Evolutionary conservation across 2,888 invertebrate genomes (phyloP).

Genomic region (Furcula furcula): DNA sequence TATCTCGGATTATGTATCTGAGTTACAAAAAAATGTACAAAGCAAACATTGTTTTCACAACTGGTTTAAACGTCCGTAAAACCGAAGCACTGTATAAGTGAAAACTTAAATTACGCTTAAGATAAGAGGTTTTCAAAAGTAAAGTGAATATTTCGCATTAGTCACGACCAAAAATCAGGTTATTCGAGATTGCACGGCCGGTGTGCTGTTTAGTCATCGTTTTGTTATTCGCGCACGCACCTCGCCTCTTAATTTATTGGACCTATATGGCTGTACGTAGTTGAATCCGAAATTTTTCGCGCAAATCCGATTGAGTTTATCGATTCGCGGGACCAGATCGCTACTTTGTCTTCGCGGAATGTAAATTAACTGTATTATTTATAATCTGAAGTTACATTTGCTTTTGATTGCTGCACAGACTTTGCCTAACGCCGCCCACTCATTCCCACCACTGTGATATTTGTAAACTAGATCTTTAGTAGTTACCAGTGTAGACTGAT

Average conservation of each 20-base stretch:
- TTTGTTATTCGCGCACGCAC: conserved; percentile 67
- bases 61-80: too few species aligned
- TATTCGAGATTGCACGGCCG: conserved; percentile 39
- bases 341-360: conserved; percentile 23
- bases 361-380: conserved; percentile 25
- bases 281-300: conserved; percentile 42
- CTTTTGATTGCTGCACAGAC: too few species aligned
- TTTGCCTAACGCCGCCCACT: too few species aligned
- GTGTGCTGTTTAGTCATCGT: conserved; percentile 70
- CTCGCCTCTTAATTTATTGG: conserved; percentile 54
- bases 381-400: too few species aligned
- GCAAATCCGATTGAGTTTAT: conserved; percentile 25
- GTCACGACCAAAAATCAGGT: conserved; percentile 38
- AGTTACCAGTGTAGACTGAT: too few species aligned
- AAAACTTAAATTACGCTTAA: too few species aligned
- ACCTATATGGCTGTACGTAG: conserved; percentile 37
- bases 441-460: too few species aligned
- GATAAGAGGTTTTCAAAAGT: not conserved
- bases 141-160: conserved; percentile 20
- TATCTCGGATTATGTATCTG: too few species aligned
- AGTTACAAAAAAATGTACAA: too few species aligned
- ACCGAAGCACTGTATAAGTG: too few species aligned
- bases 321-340: conserved; percentile 27
- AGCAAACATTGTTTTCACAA: too few species aligned
- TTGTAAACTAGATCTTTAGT: too few species aligned